A percentile compares a stretch with the other conserved stretches of the same genome.
These are phyloP conservation scores for Solea solea DNA, from an alignment of 2,113 vertebrate genomes.

Conservation along the genomic window DNA sequence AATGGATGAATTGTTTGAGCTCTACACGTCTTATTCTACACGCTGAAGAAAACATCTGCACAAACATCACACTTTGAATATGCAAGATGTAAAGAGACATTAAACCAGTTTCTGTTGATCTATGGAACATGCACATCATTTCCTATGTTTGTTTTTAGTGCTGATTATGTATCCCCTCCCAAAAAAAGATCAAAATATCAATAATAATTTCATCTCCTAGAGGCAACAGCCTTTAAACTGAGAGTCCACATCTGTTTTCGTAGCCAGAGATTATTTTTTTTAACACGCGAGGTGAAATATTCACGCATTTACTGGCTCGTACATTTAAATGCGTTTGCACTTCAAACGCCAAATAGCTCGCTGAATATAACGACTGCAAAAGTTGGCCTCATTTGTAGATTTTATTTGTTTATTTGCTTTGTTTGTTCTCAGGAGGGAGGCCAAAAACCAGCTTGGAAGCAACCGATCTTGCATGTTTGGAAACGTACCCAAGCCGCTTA, in stretches of 20 bases:
- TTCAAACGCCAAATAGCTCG: constrained; percentile 10
- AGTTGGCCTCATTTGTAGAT: constrained; percentile 6
- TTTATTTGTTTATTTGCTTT: neutral
- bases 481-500: neutral
- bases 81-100: neutral
- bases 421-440: constrained; percentile 14
- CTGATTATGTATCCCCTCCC: neutral
- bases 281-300: too few relatives aligned
- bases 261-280: too few relatives aligned
- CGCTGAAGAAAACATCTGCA: too few relatives aligned
- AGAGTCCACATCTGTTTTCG: neutral
- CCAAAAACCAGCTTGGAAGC: constrained; percentile 1
- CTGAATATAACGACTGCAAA: constrained; percentile 2
- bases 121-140: constrained; percentile 9
- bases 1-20: too few relatives aligned
- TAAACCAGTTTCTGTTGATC: neutral
- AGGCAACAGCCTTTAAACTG: neutral
- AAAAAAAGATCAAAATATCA: constrained; percentile 11
- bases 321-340: neutral
- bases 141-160: neutral
- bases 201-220: constrained; percentile 23
- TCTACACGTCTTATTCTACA: too few relatives aligned
- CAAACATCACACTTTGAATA: too few relatives aligned
- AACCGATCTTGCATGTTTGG: neutral
- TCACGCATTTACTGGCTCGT: neutral